Base-by-base conservation (phyloP, 1,140 invertebrate species). In the Papilio polyxenes region DNA sequence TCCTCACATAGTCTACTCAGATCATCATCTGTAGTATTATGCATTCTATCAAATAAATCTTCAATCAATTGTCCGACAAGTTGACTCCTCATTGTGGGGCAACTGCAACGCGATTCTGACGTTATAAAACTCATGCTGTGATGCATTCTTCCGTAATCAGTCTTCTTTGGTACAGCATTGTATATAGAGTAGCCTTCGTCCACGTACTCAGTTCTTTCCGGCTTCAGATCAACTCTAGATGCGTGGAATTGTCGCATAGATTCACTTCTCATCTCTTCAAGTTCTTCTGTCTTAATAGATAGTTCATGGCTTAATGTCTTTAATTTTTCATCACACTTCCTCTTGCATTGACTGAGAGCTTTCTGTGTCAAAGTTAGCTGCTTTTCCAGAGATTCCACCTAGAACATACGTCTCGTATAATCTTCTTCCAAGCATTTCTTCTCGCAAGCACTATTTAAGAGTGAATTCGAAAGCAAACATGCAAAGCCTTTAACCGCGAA, bases 321-420 rank as follows among this genome's bases (percentile, higher is more conserved):
- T 10, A 94, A 84, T 83, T 94, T 94, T 80, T 95, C 94, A 81
- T 95, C 94, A 78, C 91, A 93, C 83, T 94, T 94, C 83, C 91
- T 88, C 82, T 93, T 94, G 86, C 93, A 95, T 82, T 93, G 92
- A 23, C 86, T 88, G 51, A 95, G 86, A 59, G 93, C 90, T 86
- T 94, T 92, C 75, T 94, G 92, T 37, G 93, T 91, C 82, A 95
- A 86, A 80, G 90, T 87, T 85, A 95, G 87, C 91, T 95, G 93
- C 89, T 94, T 95, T 92, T 95, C 94, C 88, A 95, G 90, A 89
- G 92, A 95, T 92, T 95, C 93, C 23, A 95, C 94, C 94, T 95
- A 90, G 92, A 93, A 94, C 89, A 93, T 89, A 93, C 82, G 82
- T 89, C 90, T 91, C 87, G 90, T 93, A 93, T 92, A 82, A 90